Evolutionary conservation across 2,113 vertebrate species (phyloP), one percentile per base, ranked within the genome.

Genomic region (Sebastes schlegelii): DNA sequence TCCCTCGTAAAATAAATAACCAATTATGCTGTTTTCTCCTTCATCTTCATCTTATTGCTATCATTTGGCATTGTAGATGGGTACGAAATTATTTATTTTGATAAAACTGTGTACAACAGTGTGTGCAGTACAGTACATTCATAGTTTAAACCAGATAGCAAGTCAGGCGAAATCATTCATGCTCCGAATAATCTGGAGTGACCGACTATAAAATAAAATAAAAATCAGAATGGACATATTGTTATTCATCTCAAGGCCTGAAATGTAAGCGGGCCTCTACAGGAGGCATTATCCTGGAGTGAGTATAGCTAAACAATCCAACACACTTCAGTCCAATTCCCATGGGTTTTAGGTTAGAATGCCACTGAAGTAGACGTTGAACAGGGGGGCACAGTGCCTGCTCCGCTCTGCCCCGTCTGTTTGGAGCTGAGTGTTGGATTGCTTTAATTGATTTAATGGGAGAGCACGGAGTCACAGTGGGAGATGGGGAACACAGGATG

Each of bases 371-470:
- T 88, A 86, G 76, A 93, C 74, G 87, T 68, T 91, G 92, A 93
- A 90, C 92, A 91, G 89, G 71, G 90, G 86, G 86, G 86, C 90
- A 92, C 86, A 58, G 83, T 86, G 81, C 86, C 91, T 89, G 86
- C 86, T 85, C 82, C 57, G n/a, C 86, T 91, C 77, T 90, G 91
- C 87, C 88, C 90, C 49, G 68, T 90, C 89, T 91, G 91, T 90
- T 88, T 87, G 45, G 85, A 90, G 90, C 89, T 55, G 91, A 92
- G 91, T 83, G 91, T 84, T 91, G 92, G 91, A 94, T 93, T 88
- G 90, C 83, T 92, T 94, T 94, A 95, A 95, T 95, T 95, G 94
- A 89, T 93, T 93, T 94, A 93, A 92, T 95, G 94, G 92, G 92
- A 72, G 92, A 84, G 90, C 86, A 86, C n/a, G 73, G 85, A 88